Conservation (phyloP, 2,888 invertebrate species). For the Helobdella robusta region DNA sequence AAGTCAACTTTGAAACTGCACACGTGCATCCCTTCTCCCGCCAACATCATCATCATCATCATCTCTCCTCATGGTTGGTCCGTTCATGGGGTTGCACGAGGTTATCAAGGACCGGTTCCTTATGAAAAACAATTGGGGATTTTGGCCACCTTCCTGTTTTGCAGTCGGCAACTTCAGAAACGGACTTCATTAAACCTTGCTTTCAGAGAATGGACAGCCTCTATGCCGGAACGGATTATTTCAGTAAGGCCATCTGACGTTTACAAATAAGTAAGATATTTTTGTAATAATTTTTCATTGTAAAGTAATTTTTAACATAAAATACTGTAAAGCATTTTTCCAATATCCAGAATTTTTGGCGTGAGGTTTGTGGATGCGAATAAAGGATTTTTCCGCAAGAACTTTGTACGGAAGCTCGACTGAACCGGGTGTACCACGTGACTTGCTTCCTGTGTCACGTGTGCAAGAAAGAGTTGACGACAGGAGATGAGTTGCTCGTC, state of each 20-base stretch:
- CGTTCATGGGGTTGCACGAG: constrained; percentile 94
- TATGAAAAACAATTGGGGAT: constrained; percentile 88
- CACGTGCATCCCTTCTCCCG: too few relatives aligned
- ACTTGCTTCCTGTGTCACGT: constrained; percentile 97
- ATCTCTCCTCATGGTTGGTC: constrained; percentile 10
- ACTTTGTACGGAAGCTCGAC: constrained; percentile 81
- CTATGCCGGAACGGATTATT: constrained; percentile 93
- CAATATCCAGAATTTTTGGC: constrained; percentile 75
- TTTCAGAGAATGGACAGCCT: constrained; percentile 92
- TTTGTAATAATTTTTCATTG: neutral
- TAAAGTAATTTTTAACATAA: neutral
- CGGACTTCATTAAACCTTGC: constrained; percentile 88
- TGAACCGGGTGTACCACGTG: constrained; percentile 92
- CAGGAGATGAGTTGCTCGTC: constrained; percentile 95
- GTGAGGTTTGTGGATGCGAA: constrained; percentile 95
- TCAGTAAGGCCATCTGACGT: constrained; percentile 62
- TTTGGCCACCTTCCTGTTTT: constrained; percentile 95
- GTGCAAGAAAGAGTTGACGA: constrained; percentile 90
- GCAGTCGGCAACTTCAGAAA: constrained; percentile 89
- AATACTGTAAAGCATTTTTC: constrained; percentile 1
- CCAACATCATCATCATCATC: too few relatives aligned
- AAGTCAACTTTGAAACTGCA: too few relatives aligned
- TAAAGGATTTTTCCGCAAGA: constrained; percentile 93
- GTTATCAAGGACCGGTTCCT: constrained; percentile 97
- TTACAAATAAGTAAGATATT: neutral